Evolutionary conservation across 2,797 vertebrate species (phyloP).

Genomic region (Lophius americanus): DNA sequence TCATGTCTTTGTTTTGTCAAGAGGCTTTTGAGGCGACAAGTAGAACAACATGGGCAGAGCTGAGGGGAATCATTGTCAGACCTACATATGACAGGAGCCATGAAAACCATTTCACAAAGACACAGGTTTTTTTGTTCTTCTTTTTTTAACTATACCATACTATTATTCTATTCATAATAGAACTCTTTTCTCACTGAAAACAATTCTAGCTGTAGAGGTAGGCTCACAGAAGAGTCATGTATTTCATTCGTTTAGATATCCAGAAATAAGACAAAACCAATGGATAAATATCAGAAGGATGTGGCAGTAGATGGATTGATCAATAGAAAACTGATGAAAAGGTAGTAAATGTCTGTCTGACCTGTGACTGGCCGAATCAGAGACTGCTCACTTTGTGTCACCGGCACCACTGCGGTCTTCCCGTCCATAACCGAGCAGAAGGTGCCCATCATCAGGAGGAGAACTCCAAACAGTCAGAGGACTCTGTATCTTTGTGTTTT

Average conservation of each 20-base stretch:
- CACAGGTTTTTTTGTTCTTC: neutral
- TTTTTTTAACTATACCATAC: neutral
- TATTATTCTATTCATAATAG: no score
- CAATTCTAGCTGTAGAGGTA: no score
- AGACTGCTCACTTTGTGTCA: conserved; percentile 21
- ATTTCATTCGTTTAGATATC: no score
- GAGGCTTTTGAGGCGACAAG: conserved; percentile 33
- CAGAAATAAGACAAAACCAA: no score
- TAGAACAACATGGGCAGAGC: conserved; percentile 28
- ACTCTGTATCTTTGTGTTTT: neutral
- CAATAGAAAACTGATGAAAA: no score
- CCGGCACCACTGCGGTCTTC: conserved; percentile 36
- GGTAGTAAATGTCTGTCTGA: conserved; percentile 4
- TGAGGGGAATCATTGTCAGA: conserved; percentile 17
- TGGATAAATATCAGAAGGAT: neutral
- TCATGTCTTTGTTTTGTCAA: no score
- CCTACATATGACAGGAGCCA: neutral
- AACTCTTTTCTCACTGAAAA: no score
- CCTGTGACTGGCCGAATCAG: conserved; percentile 30
- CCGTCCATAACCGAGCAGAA: conserved; percentile 52
- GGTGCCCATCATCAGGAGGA: conserved; percentile 58
- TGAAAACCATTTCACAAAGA: neutral
- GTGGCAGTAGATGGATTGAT: neutral
- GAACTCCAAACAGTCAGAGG: conserved; percentile 3
- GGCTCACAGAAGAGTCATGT: no score